phyloP scores from a whole-genome alignment of 2,888 invertebrate genomes.

The Scaptomyza caliginosa region DNA sequence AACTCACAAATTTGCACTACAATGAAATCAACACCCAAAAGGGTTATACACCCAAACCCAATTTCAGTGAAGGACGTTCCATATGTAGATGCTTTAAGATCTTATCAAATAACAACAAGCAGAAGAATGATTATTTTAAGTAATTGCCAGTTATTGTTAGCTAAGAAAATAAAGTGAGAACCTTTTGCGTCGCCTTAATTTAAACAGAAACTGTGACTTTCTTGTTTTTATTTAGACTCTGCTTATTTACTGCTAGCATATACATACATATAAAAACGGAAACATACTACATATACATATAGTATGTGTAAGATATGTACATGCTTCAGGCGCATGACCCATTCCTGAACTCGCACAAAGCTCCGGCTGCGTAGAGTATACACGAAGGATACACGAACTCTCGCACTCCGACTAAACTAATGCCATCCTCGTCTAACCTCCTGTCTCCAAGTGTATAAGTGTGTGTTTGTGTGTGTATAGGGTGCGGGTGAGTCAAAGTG shows the following conservation, averaged over 20 bases:
- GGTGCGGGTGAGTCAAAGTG: slow-evolving; percentile 68
- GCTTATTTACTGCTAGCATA: slow-evolving; percentile 60
- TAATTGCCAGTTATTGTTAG: slow-evolving; percentile 61
- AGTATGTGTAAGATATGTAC: slow-evolving; percentile 37
- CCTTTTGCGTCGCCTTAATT: slow-evolving; percentile 29
- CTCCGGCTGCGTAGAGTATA: slow-evolving; percentile 42
- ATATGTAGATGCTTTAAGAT: slow-evolving; percentile 59
- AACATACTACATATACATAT: slow-evolving; percentile 35
- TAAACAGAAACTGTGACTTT: slow-evolving; percentile 42
- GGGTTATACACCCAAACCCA: slow-evolving; percentile 44
- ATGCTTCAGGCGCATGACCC: slow-evolving; percentile 81
- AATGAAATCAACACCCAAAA: slow-evolving; percentile 59
- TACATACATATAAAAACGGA: slow-evolving; percentile 4
- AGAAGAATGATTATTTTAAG: slow-evolving; percentile 74
- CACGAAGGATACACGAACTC: slow-evolving; percentile 65
- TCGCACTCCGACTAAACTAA: slow-evolving; percentile 67
- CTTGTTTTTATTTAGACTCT: slow-evolving; percentile 50
- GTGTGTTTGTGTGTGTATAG: slow-evolving; percentile 42
- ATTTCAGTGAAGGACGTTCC: slow-evolving; percentile 26
- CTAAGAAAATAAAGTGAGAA: slow-evolving; percentile 16
- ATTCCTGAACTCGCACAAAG: slow-evolving; percentile 76
- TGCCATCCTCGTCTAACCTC: slow-evolving; percentile 67
- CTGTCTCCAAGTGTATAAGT: not conserved
- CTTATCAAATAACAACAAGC: slow-evolving; percentile 68
- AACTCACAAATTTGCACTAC: slow-evolving; percentile 23